Base-by-base conservation (phyloP, 2,113 vertebrate species). In the Ciconia stormi region DNA sequence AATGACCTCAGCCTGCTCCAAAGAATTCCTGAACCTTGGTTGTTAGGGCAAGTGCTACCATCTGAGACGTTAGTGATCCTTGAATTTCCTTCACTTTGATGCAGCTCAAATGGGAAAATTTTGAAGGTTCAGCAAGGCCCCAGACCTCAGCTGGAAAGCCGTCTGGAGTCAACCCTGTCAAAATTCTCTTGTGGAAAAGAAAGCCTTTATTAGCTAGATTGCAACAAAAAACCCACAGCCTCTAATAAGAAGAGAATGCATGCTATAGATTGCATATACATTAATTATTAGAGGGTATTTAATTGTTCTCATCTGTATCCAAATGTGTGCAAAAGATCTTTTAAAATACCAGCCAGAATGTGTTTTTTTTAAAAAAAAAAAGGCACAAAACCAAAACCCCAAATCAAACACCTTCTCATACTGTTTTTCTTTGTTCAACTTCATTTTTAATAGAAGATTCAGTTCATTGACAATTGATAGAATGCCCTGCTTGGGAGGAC, bases 11-110 rank as follows among this genome's bases (percentile, higher is more conserved):
- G 99, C 97, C 98, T 98, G 98, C 98, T 99, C 98, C 98, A 99
- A 99, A 99, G 99, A 99, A 99, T 99, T 99, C 98, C 99, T 99
- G 98, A 99, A 99, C 99, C 99, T 98, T 98, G 98, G 99, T 99
- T 99, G 99, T 99, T 99, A 99, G 98, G 98, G 98, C 99, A 98
- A 98, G 98, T 98, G 98, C 98, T 99, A 98, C 98, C 98, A 98
- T 99, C 98, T 99, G 98, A 99, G 98, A 99, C 98, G 98, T 99
- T 99, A 99, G 99, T 98, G 98, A 99, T 99, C 99, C 98, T 98
- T 98, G 98, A 99, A 98, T 99, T 99, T 99, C 98, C 99, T 99
- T 99, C 98, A 99, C 98, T 99, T 99, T 99, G 99, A 99, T 99
- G 98, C 98, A 98, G 98, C 98, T 99, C 98, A 99, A 98, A 98